Percentiles rank a stretch among this genome's conserved stretches.
These are phyloP conservation scores for Amyelois transitella DNA, from an alignment of 1,140 invertebrate genomes.

Conservation along the genomic window DNA sequence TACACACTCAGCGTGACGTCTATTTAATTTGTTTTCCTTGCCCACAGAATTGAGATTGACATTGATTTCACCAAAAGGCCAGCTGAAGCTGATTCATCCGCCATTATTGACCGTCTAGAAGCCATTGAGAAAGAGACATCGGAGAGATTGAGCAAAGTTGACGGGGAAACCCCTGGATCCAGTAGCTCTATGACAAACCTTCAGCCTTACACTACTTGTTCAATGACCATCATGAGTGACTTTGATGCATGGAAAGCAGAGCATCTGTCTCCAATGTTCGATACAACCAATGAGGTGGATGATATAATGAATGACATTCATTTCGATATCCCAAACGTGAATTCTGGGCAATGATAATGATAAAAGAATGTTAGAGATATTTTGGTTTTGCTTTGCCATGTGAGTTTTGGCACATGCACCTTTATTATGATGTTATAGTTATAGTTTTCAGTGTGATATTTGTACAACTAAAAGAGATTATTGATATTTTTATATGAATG, in stretches of 20 bases:
- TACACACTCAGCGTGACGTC: background rate
- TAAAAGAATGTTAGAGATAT: background rate
- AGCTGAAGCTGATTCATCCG: conserved; percentile 34
- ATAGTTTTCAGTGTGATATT: too few relatives aligned
- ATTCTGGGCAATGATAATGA: background rate
- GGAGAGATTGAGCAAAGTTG: conserved; percentile 31
- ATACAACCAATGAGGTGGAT: conserved; percentile 11
- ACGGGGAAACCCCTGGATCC: background rate
- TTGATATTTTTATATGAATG: too few relatives aligned
- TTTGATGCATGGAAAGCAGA: conserved; percentile 15
- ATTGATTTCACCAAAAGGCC: conserved; percentile 48
- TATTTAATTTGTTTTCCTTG: background rate
- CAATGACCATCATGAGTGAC: conserved; percentile 11
- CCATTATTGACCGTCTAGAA: conserved; percentile 50
- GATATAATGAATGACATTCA: conserved; percentile 11
- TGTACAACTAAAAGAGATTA: too few relatives aligned
- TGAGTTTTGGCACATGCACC: background rate
- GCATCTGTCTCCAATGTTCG: background rate
- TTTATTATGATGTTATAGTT: too few relatives aligned
- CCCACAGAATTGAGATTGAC: conserved; percentile 52
- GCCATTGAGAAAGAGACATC: conserved; percentile 56
- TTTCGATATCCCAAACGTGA: background rate
- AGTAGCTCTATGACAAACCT: conserved; percentile 5
- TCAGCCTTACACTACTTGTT: conserved; percentile 1
- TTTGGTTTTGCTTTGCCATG: background rate